Evolutionary conservation across 2,888 invertebrate species (phyloP), one percentile per base, ranked within the genome.

Genomic region (Dryobotodes eremita): DNA sequence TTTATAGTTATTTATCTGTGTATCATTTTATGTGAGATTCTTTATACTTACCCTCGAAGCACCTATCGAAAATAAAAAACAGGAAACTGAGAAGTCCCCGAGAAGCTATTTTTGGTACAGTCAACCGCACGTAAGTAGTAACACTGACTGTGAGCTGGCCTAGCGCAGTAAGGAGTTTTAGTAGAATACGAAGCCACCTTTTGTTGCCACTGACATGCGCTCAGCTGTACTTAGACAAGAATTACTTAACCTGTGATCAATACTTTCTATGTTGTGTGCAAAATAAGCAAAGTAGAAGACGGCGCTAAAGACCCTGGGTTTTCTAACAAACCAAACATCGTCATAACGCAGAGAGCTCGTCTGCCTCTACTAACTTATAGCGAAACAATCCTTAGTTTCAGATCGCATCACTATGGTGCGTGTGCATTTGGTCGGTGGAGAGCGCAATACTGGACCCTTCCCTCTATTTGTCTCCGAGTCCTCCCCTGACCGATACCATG

Each of bases 381-480:
- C 5, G 13, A 31, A 20, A 59, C 5, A 48, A 68, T 55, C 5
- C 8, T 69, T n/a, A 86, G 84, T 87, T 89, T 20, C 87, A 88
- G 89, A 64, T 86, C 15, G 50, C 76, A 59, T 57, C 73, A 42
- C 15, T 89, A 55, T 87, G 86, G 68, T 90, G 82, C 76, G 69
- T 89, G 72, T 84, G 74, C 55, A 66, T 77, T n/a, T 82, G 77
- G 79, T 74, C 85, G 13, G 86, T 86, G 64, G 89, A 93, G 42
- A 83, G 91, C 46, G 89, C 89, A 36, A 93, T 96, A 0, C 87
- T 96, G 57, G 96, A 96, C 79, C 96, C 96, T 13, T 92, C 96
- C 0, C 87, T 96, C 17, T 96, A 94, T 84, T 89, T 96, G n/a
- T 90, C 90, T 23, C 96, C 96, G 0, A 94, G 92, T 75, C 96